Evolutionary conservation across 2,888 invertebrate genomes (phyloP).

Genomic region (Agrochola lota): DNA sequence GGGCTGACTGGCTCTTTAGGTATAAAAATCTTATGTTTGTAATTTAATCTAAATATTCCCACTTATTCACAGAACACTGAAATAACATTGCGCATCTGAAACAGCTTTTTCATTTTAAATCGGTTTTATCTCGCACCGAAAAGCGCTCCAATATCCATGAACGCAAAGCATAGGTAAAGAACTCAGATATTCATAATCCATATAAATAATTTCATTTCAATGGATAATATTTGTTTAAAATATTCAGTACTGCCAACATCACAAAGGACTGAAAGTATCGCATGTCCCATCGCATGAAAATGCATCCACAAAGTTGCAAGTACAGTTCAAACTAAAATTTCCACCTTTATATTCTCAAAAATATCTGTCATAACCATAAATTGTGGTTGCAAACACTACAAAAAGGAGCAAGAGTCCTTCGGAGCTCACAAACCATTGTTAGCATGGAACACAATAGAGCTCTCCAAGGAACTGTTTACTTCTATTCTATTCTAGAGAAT

Average conservation of each 20-base stretch:
- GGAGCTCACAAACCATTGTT: constrained; percentile 73
- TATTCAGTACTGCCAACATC: constrained; percentile 35
- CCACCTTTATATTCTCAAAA: constrained; percentile 51
- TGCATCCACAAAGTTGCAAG: constrained; percentile 33
- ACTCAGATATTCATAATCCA: constrained; percentile 30
- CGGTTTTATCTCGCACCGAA: constrained; percentile 16
- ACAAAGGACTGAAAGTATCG: constrained; percentile 45
- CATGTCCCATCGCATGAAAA: constrained; percentile 48
- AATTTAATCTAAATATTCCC: background rate
- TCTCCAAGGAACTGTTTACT: constrained; percentile 74
- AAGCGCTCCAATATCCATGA: constrained; percentile 25
- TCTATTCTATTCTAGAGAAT: constrained; percentile 73
- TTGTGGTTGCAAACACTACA: constrained; percentile 53
- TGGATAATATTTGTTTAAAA: constrained; percentile 38
- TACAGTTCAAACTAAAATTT: constrained; percentile 41
- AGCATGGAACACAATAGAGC: constrained; percentile 69
- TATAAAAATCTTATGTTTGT: background rate
- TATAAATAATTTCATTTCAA: constrained; percentile 44
- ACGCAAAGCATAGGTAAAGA: constrained; percentile 18
- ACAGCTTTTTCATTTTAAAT: constrained; percentile 17
- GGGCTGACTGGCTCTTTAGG: background rate
- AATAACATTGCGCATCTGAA: background rate
- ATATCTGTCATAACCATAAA: constrained; percentile 57
- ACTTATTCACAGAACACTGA: background rate
- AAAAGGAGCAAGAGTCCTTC: constrained; percentile 69